These are phyloP conservation scores for Candidula unifasciata DNA, from an alignment of 2,888 invertebrate genomes.

Conservation along the genomic window DNA sequence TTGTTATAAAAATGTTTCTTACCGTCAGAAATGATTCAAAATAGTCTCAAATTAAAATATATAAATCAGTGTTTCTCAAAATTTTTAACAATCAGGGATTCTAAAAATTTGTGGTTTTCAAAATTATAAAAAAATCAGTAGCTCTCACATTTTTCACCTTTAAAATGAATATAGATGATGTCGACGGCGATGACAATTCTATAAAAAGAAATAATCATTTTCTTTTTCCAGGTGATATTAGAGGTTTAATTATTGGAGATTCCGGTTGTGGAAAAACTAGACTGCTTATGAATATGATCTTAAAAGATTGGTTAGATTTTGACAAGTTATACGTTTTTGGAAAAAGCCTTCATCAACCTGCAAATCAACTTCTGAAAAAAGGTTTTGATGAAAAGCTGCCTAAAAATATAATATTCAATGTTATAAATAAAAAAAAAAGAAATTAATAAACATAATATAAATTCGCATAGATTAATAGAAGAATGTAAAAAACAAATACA, in stretches of 20 bases:
- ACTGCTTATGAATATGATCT: constrained; percentile 7
- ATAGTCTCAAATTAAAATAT: too few species aligned
- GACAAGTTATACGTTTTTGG: constrained; percentile 18
- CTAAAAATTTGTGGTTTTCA: too few species aligned
- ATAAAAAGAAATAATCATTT: constrained; percentile 26
- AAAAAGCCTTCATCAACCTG: background rate
- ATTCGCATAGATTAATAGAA: background rate
- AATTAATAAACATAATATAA: constrained; percentile 5
- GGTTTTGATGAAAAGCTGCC: constrained; percentile 16
- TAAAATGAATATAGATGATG: background rate
- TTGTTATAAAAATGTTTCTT: too few species aligned
- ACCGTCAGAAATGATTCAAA: too few species aligned
- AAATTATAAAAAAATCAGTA: too few species aligned
- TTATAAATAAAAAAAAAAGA: background rate
- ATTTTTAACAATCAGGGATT: too few species aligned
- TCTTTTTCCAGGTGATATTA: constrained; percentile 9
- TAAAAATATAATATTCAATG: constrained; percentile 5
- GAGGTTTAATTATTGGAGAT: constrained; percentile 18
- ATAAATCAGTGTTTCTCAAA: too few species aligned
- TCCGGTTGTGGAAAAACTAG: constrained; percentile 16
- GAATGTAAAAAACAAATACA: constrained; percentile 12
- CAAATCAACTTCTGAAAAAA: background rate
- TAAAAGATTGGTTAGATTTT: constrained; percentile 25
- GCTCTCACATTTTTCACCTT: too few species aligned
- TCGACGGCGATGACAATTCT: constrained; percentile 1